Conservation (phyloP, 2,113 vertebrate genomes). For the Pluvialis apricaria region DNA sequence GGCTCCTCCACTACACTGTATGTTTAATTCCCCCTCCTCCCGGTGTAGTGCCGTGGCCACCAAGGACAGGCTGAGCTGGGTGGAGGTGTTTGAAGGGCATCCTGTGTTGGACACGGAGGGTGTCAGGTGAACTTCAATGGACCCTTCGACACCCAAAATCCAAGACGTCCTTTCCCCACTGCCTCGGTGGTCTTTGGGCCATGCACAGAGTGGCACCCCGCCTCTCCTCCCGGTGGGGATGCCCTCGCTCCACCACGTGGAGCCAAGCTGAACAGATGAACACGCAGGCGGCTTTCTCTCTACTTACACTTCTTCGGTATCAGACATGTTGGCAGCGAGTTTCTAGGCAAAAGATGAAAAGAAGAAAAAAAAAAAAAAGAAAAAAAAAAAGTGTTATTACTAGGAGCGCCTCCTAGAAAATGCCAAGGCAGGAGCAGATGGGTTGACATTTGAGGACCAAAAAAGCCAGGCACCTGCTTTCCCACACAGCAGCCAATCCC, state of each 20-base stretch:
- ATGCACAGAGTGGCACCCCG: neutral
- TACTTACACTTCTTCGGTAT: conserved; percentile 92
- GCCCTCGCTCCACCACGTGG: accelerated
- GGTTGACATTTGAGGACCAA: neutral
- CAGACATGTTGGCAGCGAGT: conserved; percentile 83
- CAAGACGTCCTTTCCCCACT: neutral
- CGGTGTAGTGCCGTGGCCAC: neutral
- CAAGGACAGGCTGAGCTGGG: neutral
- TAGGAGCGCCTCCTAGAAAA: neutral
- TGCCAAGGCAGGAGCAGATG: neutral
- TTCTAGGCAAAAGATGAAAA: conserved; percentile 65
- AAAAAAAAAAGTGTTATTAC: neutral
- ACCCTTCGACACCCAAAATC: neutral
- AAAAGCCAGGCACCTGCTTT: neutral
- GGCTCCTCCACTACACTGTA: neutral
- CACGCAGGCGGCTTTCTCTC: neutral
- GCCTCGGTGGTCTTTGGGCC: accelerated
- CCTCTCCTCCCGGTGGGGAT: neutral
- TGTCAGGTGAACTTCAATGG: neutral
- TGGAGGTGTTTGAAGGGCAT: neutral
- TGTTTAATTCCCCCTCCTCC: neutral
- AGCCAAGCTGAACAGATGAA: neutral
- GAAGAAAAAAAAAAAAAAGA: neutral
- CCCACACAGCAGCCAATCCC: neutral
- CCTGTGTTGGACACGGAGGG: neutral